Evolutionary conservation across 2,797 vertebrate genomes (phyloP), one percentile per base, ranked within the genome.

Genomic region (Kryptolebias ocellatus): DNA sequence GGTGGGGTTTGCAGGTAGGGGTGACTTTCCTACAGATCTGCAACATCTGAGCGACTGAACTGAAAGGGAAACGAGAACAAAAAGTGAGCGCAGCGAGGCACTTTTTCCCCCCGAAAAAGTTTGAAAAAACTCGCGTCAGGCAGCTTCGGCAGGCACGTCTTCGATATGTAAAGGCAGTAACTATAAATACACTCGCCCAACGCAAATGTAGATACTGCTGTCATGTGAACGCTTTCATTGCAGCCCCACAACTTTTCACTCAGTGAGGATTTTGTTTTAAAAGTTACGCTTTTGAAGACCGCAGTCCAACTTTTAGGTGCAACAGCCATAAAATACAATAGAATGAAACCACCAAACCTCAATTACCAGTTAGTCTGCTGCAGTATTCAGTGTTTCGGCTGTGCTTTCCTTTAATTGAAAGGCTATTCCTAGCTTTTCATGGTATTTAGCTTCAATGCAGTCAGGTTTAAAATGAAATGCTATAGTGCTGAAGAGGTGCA

Each of bases 1-100:
- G 59, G 44, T 34, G n/a, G 49, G 64, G 59, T 64, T 55, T 82
- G 71, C 50, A 53, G 64, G 60, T 53, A 60, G 70, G 61, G 75
- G 84, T 88, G 88, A 90, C 83, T 81, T 90, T 90, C 70, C 68
- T 71, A 37, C 70, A 57, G 57, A 61, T 66, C 56, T 59, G 67
- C 47, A 72, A 80, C 82, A 77, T 85, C 79, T 61, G 59, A 87
- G 66, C 0, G 20, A 15, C 58, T 83, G 71, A 86, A 75, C 56
- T 71, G 6, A 61, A 64, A 64, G 65, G 54, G 44, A 15, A 49
- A 52, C n/a, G 53, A 58, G 67, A 81, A 75, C 44, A 64, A 78
- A 80, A 61, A 66, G 62, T 46, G 46, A 78, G 54, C 51, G 57
- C 20, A 24, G 29, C 18, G 49, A 24, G 3, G 2, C 5, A 34